Evolutionary conservation across 2,797 vertebrate species (phyloP).

Genomic region (Limnodromus scolopaceus): DNA sequence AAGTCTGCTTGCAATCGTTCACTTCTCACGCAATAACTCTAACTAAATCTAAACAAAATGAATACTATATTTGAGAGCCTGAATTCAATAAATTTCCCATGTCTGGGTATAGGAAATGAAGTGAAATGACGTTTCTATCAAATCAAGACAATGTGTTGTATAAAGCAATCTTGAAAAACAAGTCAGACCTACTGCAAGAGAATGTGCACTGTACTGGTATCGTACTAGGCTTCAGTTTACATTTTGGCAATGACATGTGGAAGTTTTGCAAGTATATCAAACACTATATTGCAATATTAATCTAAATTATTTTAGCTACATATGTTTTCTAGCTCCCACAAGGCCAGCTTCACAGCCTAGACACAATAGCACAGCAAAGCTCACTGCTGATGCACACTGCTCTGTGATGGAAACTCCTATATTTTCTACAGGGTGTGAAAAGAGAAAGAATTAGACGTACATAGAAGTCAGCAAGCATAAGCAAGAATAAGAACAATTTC

Average conservation of each 20-base stretch:
- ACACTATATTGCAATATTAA: background rate
- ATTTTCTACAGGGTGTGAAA: background rate
- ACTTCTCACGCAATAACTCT: background rate
- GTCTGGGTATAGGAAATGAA: conserved; percentile 14
- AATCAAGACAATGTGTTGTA: conserved; percentile 20
- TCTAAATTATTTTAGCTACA: background rate
- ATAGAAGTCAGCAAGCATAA: background rate
- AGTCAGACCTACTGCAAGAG: background rate
- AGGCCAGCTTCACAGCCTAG: background rate
- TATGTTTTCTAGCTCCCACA: background rate
- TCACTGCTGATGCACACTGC: background rate
- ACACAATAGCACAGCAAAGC: background rate
- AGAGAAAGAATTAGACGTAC: background rate
- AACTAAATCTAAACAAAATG: conserved; percentile 40
- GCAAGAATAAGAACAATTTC: background rate
- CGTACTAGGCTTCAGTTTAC: background rate
- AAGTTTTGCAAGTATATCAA: background rate
- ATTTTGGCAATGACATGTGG: background rate
- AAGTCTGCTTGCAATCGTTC: background rate
- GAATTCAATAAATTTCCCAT: conserved; percentile 36
- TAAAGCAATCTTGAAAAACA: conserved; percentile 11
- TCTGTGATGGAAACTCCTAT: background rate
- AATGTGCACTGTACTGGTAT: background rate
- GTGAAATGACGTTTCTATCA: background rate
- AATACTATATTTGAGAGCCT: background rate